Evolutionary conservation across 1,140 invertebrate species (phyloP).

Genomic region (Papilio dardanus): DNA sequence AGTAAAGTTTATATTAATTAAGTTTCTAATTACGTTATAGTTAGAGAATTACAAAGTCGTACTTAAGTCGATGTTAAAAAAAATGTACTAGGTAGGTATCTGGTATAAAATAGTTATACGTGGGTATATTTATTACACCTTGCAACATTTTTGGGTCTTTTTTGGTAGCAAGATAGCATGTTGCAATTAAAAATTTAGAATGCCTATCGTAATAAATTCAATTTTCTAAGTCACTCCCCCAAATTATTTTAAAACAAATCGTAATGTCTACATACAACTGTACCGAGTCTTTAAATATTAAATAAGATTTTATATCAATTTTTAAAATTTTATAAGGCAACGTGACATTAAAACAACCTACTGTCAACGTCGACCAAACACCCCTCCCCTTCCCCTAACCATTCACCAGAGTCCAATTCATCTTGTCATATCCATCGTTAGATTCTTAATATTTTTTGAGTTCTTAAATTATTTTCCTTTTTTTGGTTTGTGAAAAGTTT

Average conservation of each 20-base stretch:
- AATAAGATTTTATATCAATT: not conserved
- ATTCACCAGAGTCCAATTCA: slow-evolving; percentile 63
- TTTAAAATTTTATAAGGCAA: not conserved
- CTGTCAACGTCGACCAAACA: slow-evolving; percentile 66
- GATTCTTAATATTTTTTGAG: slow-evolving; percentile 58
- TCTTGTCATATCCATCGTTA: slow-evolving; percentile 68
- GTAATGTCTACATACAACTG: not conserved
- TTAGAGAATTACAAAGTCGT: no score
- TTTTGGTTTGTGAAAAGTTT: slow-evolving; percentile 58
- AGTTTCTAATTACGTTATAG: no score
- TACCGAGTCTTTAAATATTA: not conserved
- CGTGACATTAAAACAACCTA: slow-evolving; percentile 36
- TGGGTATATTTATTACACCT: not conserved
- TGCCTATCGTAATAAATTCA: no score
- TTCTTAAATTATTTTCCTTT: slow-evolving; percentile 72
- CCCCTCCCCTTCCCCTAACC: slow-evolving; percentile 53
- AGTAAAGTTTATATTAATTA: no score
- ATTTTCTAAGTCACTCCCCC: no score
- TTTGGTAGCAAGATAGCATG: not conserved
- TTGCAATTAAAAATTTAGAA: no score
- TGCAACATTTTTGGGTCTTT: not conserved
- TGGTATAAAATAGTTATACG: no score
- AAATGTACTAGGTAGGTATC: no score
- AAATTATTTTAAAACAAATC: no score
- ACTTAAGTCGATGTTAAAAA: no score